Conservation (phyloP, 2,888 invertebrate species). For the Microctonus aethiopoides region DNA sequence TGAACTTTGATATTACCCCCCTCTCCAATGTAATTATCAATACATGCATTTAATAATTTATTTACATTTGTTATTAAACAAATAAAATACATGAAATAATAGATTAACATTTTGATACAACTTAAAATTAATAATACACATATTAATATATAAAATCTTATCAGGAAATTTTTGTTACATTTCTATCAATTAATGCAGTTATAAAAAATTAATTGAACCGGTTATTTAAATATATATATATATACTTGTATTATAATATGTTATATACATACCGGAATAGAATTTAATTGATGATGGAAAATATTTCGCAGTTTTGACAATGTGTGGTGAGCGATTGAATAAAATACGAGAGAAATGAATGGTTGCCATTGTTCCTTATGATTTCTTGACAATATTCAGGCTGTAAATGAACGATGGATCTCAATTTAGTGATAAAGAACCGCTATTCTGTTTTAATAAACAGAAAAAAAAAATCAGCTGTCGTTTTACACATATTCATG, state of each 20-base stretch:
- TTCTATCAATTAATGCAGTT: not conserved
- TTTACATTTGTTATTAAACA: too few relatives aligned
- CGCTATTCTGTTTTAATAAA: not conserved
- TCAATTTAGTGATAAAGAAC: not conserved
- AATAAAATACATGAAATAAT: too few relatives aligned
- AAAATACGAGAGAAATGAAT: slow-evolving; percentile 41
- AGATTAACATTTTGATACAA: too few relatives aligned
- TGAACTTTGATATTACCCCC: not conserved
- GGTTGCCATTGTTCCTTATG: slow-evolving; percentile 46
- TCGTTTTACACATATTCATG: not conserved
- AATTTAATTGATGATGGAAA: slow-evolving; percentile 46
- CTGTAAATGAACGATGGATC: not conserved
- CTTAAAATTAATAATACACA: too few relatives aligned
- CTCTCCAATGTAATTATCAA: not conserved
- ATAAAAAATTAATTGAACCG: not conserved
- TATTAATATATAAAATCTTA: too few relatives aligned
- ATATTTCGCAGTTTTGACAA: slow-evolving; percentile 37
- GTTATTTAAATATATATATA: not conserved
- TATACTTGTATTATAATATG: too few relatives aligned
- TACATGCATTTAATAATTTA: too few relatives aligned
- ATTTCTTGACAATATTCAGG: slow-evolving; percentile 16
- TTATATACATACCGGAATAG: slow-evolving; percentile 53
- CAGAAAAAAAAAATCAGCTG: not conserved
- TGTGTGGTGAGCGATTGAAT: slow-evolving; percentile 34
- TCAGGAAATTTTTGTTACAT: not conserved